Base-by-base conservation (phyloP, 1,140 invertebrate genomes). In the Cheumatopsyche charites region DNA sequence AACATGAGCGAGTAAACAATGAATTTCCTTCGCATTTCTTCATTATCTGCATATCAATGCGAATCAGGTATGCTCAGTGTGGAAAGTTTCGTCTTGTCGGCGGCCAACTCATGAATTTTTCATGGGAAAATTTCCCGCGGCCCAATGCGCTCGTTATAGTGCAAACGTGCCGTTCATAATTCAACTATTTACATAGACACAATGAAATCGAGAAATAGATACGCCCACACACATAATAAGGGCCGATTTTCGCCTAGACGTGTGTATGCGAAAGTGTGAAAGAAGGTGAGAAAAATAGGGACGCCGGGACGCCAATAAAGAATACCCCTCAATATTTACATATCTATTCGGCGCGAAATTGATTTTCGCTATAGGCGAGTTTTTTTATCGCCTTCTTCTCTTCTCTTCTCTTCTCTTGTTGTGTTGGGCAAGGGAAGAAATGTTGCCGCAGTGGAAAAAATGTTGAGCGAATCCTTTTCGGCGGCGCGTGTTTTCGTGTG, bases 161-260 rank as follows among this genome's bases (percentile, higher is more conserved):
- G 41, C 63, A 42, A 42, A 66, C 41, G 55, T 58, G 55, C 55
- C 55, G 55, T 58, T 66, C 63, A 66, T 66, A 66, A 66, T 66
- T 66, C 63, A 42, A 45, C 21, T 66, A 66, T 66, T 66, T 66
- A 66, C 63, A 66, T 66, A 66, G 63, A 66, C 41, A 66, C 63
- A 66, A 66, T 66, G 41, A 66, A 66, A 66, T 42, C 36, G 47
- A 63, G 62, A 36, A 42, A 63, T 42, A 41, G 15, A 41, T 19
- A 3, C 23, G 29, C 41, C 29, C 17, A 42, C 25, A 26, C 47
- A 15, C 63, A 47, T 66, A 66, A 47, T 66, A 26, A 47, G 15
- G 41, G 43, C 15, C 19, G 23, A 47, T 47, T 47, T 45, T 25
- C 23, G 15, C 15, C 63, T n/a, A 19, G 13, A 21, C 43, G 42